Evolutionary conservation across 2,113 vertebrate species (phyloP).

Genomic region (Protomyctophum bolini): DNA sequence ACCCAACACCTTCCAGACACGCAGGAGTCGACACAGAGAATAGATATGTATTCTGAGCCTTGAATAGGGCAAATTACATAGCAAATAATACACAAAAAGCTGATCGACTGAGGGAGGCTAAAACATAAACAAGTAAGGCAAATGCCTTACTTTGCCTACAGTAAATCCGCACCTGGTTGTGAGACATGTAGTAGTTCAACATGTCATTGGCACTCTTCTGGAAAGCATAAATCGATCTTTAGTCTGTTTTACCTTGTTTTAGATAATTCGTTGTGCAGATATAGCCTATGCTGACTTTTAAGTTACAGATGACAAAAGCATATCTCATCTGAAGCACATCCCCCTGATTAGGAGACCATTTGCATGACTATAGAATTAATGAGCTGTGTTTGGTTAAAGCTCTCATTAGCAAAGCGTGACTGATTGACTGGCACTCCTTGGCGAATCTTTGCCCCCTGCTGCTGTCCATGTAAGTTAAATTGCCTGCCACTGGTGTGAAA

Average conservation of each 20-base stretch:
- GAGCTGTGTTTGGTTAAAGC: conserved; percentile 43
- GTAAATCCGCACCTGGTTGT: no score
- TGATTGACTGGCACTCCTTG: conserved; percentile 49
- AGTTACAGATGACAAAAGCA: conserved; percentile 25
- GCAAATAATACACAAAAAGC: no score
- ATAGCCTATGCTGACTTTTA: conserved; percentile 12
- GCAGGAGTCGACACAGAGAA: no score
- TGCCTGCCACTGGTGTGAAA: conserved; percentile 13
- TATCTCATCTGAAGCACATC: conserved; percentile 29
- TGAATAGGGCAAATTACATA: no score
- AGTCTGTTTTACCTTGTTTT: conserved; percentile 38
- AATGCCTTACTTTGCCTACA: no score
- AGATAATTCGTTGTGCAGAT: conserved; percentile 17
- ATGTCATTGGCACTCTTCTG: no score
- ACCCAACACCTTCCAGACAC: no score
- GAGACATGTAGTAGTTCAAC: no score
- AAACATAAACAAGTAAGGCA: no score
- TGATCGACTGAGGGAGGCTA: no score
- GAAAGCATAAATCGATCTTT: conserved; percentile 11
- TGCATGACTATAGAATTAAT: conserved; percentile 54
- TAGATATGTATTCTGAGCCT: no score
- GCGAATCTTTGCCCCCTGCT: conserved; percentile 24
- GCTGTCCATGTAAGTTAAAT: conserved; percentile 27
- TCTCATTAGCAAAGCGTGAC: conserved; percentile 41
- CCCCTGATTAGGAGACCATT: conserved; percentile 34